phyloP scores from a whole-genome alignment of 2,888 invertebrate genomes.

The Tridacna crocea region DNA sequence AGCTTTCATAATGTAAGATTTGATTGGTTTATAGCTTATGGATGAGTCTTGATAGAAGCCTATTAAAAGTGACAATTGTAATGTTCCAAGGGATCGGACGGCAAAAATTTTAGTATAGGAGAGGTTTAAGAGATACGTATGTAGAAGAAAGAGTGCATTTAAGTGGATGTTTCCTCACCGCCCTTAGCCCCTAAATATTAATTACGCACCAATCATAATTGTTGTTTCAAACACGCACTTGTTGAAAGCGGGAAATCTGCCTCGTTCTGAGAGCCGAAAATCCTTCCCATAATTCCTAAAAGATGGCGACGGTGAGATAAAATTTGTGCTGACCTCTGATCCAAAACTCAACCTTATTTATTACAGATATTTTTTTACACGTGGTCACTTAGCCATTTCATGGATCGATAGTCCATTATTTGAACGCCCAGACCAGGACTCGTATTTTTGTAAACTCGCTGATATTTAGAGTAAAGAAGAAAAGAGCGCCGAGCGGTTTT shows the following conservation, averaged over 20 bases:
- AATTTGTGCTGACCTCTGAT: constrained; percentile 24
- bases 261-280: constrained; percentile 74
- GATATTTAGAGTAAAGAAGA: constrained; percentile 29
- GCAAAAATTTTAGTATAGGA: too few species aligned
- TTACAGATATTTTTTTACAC: constrained; percentile 4
- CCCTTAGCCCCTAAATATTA: too few species aligned
- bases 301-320: constrained; percentile 83
- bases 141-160: too few species aligned
- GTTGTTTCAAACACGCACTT: constrained; percentile 34
- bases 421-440: constrained; percentile 15
- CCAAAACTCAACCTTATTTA: constrained; percentile 10
- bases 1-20: constrained; percentile 30
- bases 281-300: constrained; percentile 79
- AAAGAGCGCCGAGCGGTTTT: constrained; percentile 59
- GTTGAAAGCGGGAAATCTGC: constrained; percentile 58
- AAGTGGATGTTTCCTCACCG: too few species aligned
- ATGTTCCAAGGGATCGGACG: too few species aligned
- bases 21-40: constrained; percentile 64
- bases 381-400: constrained; percentile 55
- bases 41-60: too few species aligned
- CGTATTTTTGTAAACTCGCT: constrained; percentile 24
- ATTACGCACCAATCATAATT: constrained; percentile 60
- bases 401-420: constrained; percentile 39
- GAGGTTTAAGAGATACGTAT: too few species aligned
- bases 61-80: background rate